Evolutionary conservation across 1,140 invertebrate species (phyloP).

Genomic region (Metaphire vulgaris): DNA sequence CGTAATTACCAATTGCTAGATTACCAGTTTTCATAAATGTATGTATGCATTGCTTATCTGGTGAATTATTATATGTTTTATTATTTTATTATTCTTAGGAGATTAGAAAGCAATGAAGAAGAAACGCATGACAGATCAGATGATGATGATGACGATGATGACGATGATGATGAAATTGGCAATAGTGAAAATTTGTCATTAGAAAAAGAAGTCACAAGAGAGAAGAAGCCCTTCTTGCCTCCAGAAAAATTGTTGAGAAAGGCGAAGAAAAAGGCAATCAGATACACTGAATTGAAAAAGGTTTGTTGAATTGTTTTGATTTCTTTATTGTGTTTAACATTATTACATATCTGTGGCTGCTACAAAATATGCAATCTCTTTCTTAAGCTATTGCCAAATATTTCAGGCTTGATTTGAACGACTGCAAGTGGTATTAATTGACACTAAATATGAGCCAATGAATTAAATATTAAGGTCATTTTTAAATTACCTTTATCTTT

Average conservation of each 20-base stretch:
- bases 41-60: too few relatives aligned
- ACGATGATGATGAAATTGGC: slow-evolving; percentile 8
- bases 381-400: background rate
- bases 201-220: background rate
- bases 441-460: background rate
- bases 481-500: too few relatives aligned
- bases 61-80: background rate
- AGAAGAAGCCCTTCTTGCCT: background rate
- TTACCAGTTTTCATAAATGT: too few relatives aligned
- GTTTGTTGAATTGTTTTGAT: background rate
- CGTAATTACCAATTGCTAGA: background rate
- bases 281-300: background rate
- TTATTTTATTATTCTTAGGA: background rate
- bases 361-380: background rate
- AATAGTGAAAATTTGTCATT: background rate
- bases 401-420: background rate
- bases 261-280: background rate
- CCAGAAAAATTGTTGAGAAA: background rate
- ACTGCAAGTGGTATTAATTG: background rate
- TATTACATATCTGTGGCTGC: too few relatives aligned
- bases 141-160: slow-evolving; percentile 14
- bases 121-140: background rate
- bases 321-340: background rate
- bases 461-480: too few relatives aligned
- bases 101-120: background rate